Conservation (phyloP, 2,113 vertebrate species). For the Engystomops pustulosus region DNA sequence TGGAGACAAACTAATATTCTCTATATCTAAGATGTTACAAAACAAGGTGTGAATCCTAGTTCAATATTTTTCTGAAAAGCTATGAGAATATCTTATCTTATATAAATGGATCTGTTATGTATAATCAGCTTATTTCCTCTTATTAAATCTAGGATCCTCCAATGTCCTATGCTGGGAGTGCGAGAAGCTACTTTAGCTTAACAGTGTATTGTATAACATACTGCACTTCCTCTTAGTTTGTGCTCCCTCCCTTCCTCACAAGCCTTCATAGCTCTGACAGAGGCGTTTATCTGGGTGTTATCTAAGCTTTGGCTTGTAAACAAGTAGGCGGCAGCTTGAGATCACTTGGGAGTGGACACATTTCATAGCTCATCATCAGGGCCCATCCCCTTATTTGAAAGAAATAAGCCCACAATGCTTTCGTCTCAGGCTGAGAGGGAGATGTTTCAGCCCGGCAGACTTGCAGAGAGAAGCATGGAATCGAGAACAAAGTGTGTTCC, state of each 20-base stretch:
- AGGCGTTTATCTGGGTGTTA: slow-evolving; percentile 35
- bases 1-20: no score
- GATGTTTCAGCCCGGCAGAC: not conserved
- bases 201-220: slow-evolving; percentile 12
- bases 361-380: slow-evolving; percentile 14
- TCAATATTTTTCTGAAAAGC: no score
- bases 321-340: slow-evolving; percentile 30
- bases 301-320: slow-evolving; percentile 50
- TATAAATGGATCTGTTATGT: not conserved
- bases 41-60: no score
- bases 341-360: slow-evolving; percentile 1
- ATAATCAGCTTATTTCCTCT: slow-evolving; percentile 17
- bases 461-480: slow-evolving; percentile 33
- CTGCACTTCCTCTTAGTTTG: not conserved
- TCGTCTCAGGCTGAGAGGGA: slow-evolving; percentile 28
- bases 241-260: not conserved
- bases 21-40: no score
- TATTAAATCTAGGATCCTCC: not conserved
- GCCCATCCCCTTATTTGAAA: slow-evolving; percentile 27
- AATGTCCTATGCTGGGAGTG: not conserved
- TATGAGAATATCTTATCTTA: no score
- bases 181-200: not conserved
- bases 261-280: not conserved
- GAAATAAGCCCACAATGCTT: slow-evolving; percentile 1
- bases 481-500: not conserved